A percentile compares a stretch with the other conserved stretches of the same genome.
phyloP scores from a whole-genome alignment of 1,140 invertebrate genomes.

The Pogonognathellus flavescens region DNA sequence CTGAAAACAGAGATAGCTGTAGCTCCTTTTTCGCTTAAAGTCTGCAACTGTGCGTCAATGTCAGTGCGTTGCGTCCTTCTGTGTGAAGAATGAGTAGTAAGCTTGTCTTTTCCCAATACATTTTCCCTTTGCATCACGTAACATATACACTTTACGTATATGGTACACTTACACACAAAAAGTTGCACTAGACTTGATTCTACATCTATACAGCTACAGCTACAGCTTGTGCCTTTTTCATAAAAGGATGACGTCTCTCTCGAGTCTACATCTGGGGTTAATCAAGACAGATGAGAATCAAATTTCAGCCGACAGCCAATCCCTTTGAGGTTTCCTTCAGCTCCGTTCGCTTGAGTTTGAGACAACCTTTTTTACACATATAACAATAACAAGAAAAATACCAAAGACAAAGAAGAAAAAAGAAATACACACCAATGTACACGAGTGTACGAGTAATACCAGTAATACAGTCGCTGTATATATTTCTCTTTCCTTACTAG shows the following conservation, averaged over 20 bases:
- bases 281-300: slow-evolving; percentile 64
- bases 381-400: slow-evolving; percentile 24
- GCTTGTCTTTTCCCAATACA: not conserved
- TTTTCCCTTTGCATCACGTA: too few relatives aligned
- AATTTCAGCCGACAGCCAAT: slow-evolving; percentile 61
- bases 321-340: slow-evolving; percentile 53
- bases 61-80: not conserved
- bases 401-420: too few relatives aligned
- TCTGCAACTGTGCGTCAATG: not conserved
- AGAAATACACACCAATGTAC: too few relatives aligned
- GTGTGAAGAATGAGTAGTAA: not conserved
- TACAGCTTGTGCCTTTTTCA: slow-evolving; percentile 30
- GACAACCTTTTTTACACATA: slow-evolving; percentile 9
- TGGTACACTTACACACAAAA: too few relatives aligned
- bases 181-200: too few relatives aligned
- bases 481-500: too few relatives aligned
- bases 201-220: too few relatives aligned
- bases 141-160: too few relatives aligned
- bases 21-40: too few relatives aligned
- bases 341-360: slow-evolving; percentile 27
- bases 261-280: slow-evolving; percentile 54
- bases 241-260: slow-evolving; percentile 17
- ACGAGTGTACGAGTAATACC: too few relatives aligned
- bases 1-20: not conserved
- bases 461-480: too few relatives aligned